A percentile compares a stretch with the other conserved stretches of the same genome.
phyloP scores from a whole-genome alignment of 2,888 invertebrate species.

The Bursaphelenchus okinawaensis region DNA sequence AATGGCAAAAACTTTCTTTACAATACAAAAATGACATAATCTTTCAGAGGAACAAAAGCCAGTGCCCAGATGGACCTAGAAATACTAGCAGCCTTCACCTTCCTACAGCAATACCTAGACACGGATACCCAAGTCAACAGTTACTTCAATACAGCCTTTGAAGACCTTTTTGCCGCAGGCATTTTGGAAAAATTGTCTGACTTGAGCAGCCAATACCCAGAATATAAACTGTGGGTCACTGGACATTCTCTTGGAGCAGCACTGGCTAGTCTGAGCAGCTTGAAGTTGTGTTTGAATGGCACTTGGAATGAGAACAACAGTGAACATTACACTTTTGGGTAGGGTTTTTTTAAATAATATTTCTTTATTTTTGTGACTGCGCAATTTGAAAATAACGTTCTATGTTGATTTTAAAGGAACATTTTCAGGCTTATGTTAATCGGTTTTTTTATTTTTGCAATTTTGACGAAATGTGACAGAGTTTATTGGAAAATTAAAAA shows the following conservation, averaged over 20 bases:
- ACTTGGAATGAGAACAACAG: not conserved
- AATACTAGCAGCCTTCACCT: not conserved
- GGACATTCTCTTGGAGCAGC: constrained; percentile 18
- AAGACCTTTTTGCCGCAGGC: constrained; percentile 14
- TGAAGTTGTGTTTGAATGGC: not conserved
- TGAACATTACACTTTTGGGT: not conserved
- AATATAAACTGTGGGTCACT: constrained; percentile 17
- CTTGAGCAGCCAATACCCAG: constrained; percentile 12
- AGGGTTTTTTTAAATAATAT: too few relatives aligned
- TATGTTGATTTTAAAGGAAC: too few relatives aligned
- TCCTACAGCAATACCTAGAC: not conserved
- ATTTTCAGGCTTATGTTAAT: too few relatives aligned
- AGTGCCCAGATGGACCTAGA: not conserved
- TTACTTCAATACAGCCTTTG: constrained; percentile 17
- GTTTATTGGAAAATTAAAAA: too few relatives aligned
- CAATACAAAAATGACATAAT: too few relatives aligned
- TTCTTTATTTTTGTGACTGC: too few relatives aligned
- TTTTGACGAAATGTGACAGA: too few relatives aligned
- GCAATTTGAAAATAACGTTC: too few relatives aligned
- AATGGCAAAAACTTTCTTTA: too few relatives aligned
- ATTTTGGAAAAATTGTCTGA: constrained; percentile 11
- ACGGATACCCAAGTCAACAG: constrained; percentile 2
- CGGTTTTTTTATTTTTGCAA: too few relatives aligned
- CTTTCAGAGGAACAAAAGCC: not conserved
- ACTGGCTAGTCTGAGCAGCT: not conserved